phyloP scores from a whole-genome alignment of 1,140 invertebrate species.

The Zaprionus capensis region DNA sequence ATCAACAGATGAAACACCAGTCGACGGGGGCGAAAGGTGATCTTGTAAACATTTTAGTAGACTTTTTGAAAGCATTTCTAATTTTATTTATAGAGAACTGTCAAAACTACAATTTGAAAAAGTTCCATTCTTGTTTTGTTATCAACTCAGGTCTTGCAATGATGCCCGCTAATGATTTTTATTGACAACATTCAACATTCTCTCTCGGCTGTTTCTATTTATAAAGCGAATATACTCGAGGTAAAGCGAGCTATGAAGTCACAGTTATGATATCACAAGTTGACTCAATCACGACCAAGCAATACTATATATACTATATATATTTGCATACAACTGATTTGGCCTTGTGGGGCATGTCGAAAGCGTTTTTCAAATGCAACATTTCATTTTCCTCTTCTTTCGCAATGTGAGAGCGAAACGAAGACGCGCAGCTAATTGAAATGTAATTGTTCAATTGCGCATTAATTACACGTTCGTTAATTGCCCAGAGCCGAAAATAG shows the following conservation, averaged over 20 bases:
- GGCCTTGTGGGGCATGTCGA: conserved; percentile 21
- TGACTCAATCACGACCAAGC: conserved; percentile 36
- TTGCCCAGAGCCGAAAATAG: conserved; percentile 63
- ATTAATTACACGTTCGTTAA: conserved; percentile 71
- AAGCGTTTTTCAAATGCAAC: conserved; percentile 27
- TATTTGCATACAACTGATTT: conserved; percentile 56
- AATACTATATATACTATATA: neutral
- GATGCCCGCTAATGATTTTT: neutral
- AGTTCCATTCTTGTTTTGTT: neutral
- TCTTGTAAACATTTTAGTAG: conserved; percentile 14
- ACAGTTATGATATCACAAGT: conserved; percentile 47
- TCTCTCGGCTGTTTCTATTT: neutral
- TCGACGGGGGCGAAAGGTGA: conserved; percentile 31
- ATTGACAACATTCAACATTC: neutral
- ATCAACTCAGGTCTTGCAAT: neutral
- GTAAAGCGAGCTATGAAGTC: conserved; percentile 38
- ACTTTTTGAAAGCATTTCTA: conserved; percentile 1
- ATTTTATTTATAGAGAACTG: conserved; percentile 14
- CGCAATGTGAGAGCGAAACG: conserved; percentile 1
- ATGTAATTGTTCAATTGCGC: conserved; percentile 67
- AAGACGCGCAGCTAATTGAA: conserved; percentile 60
- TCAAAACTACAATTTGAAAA: conserved; percentile 1
- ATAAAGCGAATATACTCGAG: neutral
- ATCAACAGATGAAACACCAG: neutral
- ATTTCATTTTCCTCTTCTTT: conserved; percentile 31